Conservation (phyloP, 2,888 invertebrate species). For the Ornithoptera priamus region DNA sequence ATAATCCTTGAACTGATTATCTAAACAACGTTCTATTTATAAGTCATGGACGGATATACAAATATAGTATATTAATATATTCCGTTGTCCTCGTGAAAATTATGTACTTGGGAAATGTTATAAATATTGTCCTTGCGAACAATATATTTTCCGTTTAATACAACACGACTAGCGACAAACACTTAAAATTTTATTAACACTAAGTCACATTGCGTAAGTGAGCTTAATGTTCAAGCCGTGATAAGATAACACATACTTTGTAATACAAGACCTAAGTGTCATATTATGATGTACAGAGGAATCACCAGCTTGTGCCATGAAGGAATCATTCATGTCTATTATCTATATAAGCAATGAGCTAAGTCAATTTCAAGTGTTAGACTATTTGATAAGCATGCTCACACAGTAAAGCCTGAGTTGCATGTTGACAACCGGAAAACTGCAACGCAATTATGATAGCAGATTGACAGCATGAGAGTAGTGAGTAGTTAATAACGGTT, state of each 20-base stretch:
- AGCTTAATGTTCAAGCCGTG: constrained; percentile 2
- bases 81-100: neutral
- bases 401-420: too few relatives aligned
- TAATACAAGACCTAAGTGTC: neutral
- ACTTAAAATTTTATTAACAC: constrained; percentile 15
- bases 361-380: too few relatives aligned
- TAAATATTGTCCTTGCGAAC: neutral
- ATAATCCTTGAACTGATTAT: neutral
- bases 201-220: constrained; percentile 3
- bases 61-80: neutral
- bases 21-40: neutral
- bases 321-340: too few relatives aligned
- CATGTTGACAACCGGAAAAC: too few relatives aligned
- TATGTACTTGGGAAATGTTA: neutral
- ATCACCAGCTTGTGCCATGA: too few relatives aligned
- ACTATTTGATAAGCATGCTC: too few relatives aligned
- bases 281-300: neutral
- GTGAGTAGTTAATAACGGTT: too few relatives aligned
- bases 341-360: too few relatives aligned
- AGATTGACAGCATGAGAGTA: too few relatives aligned
- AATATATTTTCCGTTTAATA: neutral
- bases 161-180: constrained; percentile 4
- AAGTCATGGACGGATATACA: neutral
- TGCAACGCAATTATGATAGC: too few relatives aligned
- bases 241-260: constrained; percentile 6